Base-by-base conservation (phyloP, 2,113 vertebrate genomes). In the Oxyura jamaicensis region DNA sequence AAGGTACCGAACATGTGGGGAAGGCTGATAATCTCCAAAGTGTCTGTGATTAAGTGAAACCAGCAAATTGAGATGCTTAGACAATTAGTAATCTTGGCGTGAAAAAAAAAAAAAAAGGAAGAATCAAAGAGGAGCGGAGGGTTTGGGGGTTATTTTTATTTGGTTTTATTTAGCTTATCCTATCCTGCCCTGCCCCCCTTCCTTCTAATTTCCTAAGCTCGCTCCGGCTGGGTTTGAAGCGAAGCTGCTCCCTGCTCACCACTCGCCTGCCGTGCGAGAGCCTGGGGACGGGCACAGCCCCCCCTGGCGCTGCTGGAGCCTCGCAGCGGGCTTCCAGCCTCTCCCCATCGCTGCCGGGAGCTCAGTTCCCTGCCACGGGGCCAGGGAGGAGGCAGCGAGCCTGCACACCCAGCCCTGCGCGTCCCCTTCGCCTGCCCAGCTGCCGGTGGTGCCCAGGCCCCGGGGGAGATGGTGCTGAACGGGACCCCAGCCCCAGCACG, bases 1-100 rank as follows among this genome's bases (percentile, higher is more conserved):
- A 89, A 95, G 96, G 96, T 95, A 95, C 67, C 3, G n/a, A 96
- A 97, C 96, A 96, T 97, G 96, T 97, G 97, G 96, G 94, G 93
- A 96, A 95, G 91, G 96, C 94, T 97, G 97, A 97, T 97, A 97
- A 97, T 97, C 94, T 97, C 94, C 88, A 4, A 83, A 95, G 95
- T 83, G 93, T n/a, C 96, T 96, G 91, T 96, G 96, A 97, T 96
- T 95, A 96, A 97, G 95, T 71, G 97, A 96, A 96, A 96, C 71
- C 96, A 73, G 92, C 94, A 96, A 97, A 97, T 95, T 95, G 96
- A 97, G 97, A 97, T 97, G 95, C 96, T 97, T 82, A 94, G 93
- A 97, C 96, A 97, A 97, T 97, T 97, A 96, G 93, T 88, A 95
- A 95, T 82, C 87, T 89, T 95, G 95, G 95, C 92, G 25, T 95